Base-by-base conservation (phyloP, 2,797 vertebrate genomes). In the Chromis chromis region DNA sequence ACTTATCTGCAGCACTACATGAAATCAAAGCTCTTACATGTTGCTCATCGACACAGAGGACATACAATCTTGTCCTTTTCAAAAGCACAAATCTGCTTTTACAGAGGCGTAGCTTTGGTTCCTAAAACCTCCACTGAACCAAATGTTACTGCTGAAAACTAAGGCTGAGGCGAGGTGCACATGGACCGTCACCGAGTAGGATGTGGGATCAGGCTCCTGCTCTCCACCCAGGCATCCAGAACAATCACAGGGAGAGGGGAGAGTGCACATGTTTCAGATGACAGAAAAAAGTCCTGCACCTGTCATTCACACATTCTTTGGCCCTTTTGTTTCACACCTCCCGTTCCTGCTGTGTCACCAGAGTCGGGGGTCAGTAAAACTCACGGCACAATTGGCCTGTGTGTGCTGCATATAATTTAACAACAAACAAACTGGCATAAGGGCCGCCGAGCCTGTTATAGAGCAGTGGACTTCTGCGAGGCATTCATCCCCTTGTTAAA, bases 321-420 rank as follows among this genome's bases (percentile, higher is more conserved):
- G 82, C 53, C 66, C 88, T 91, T 88, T 91, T 89, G 88, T 90
- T 85, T 65, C 40, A 91, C 91, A 84, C 87, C 86, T 91, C 82
- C 53, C 74, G 16, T 86, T 93, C 83, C 86, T 79, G 81, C 40
- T 22, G 22, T 81, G 83, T 88, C 89, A 87, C 80, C 59, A 28
- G 46, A 62, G 86, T 72, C 62, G 71, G 40, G 72, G 82, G 87
- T 84, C 67, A 61, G 40, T 77, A 22, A 75, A 76, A 60, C 66
- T 31, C 54, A 65, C 19, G 13, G 44, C 22, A 81, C 76, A 80
- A 80, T 74, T 58, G 54, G n/a, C 78, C n/a, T 19, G 3, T 56
- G 65, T 80, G 63, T 59, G 52, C 6, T 57, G 40, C 53, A 36
- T 68, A 49, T 56, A 48, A 79, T 81, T 73, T 70, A 67, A 31